These are phyloP conservation scores for Lasioglossum pauxillum DNA, from an alignment of 2,888 invertebrate species.

Conservation along the genomic window DNA sequence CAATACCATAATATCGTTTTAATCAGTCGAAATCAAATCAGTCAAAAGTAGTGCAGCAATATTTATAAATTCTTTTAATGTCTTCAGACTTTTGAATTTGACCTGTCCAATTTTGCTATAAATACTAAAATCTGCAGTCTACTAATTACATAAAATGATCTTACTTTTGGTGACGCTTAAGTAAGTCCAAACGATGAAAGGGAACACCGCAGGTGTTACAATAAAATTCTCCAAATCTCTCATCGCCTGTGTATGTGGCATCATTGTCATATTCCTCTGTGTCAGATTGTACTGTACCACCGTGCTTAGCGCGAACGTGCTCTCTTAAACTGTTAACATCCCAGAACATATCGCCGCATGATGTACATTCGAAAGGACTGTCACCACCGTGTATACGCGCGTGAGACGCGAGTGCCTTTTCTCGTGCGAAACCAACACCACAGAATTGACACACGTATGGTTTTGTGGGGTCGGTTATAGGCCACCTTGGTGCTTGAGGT, in stretches of 20 bases:
- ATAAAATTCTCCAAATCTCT: slow-evolving; percentile 87
- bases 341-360: slow-evolving; percentile 94
- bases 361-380: slow-evolving; percentile 91
- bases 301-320: slow-evolving; percentile 87
- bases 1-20: slow-evolving; percentile 22
- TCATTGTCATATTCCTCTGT: slow-evolving; percentile 85
- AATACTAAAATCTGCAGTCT: neutral
- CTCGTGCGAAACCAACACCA: slow-evolving; percentile 91
- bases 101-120: neutral
- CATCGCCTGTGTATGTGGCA: slow-evolving; percentile 86
- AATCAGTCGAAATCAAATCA: too few relatives aligned
- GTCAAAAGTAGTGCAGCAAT: neutral
- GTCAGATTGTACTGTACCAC: slow-evolving; percentile 77
- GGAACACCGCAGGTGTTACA: slow-evolving; percentile 92
- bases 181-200: slow-evolving; percentile 91
- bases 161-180: slow-evolving; percentile 89
- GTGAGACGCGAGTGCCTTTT: slow-evolving; percentile 93
- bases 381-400: slow-evolving; percentile 92
- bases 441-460: slow-evolving; percentile 93
- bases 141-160: slow-evolving; percentile 25
- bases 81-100: neutral
- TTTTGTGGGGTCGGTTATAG: slow-evolving; percentile 89
- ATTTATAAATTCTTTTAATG: neutral
- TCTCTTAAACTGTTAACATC: slow-evolving; percentile 87
- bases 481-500: slow-evolving; percentile 84